Percentiles rank a stretch among this genome's conserved stretches.
These are phyloP conservation scores for Ophion ventricosus DNA, from an alignment of 2,888 invertebrate species.

Conservation along the genomic window DNA sequence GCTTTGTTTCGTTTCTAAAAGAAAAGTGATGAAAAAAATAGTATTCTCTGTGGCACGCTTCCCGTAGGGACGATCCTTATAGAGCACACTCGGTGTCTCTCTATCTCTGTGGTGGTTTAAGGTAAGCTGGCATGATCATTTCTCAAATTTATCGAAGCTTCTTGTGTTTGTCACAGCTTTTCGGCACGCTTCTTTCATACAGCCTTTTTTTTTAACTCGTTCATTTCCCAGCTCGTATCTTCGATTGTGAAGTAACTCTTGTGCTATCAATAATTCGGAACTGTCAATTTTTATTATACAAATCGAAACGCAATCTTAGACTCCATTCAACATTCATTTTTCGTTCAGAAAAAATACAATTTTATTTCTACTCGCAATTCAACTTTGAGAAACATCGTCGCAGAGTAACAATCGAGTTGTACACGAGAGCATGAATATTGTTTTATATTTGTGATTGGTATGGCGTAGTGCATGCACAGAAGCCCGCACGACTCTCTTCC, in stretches of 20 bases:
- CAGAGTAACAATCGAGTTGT: not conserved
- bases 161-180: not conserved
- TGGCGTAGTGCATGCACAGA: conserved; percentile 81
- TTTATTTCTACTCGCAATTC: not conserved
- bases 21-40: not conserved
- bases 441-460: conserved; percentile 69
- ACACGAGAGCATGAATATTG: conserved; percentile 66
- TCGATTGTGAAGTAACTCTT: not conserved
- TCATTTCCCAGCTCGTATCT: not conserved
- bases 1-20: not conserved
- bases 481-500: conserved; percentile 74
- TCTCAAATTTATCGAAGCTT: not conserved
- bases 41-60: conserved; percentile 39
- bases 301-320: not conserved
- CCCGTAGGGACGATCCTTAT: conserved; percentile 39
- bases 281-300: not conserved
- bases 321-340: not conserved
- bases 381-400: not conserved
- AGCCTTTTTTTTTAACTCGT: not conserved
- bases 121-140: conserved; percentile 68
- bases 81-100: conserved; percentile 45
- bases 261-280: not conserved
- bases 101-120: conserved; percentile 46
- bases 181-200: not conserved
- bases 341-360: not conserved